Base-by-base conservation (phyloP, 2,797 vertebrate genomes). In the Dallia pectoralis region DNA sequence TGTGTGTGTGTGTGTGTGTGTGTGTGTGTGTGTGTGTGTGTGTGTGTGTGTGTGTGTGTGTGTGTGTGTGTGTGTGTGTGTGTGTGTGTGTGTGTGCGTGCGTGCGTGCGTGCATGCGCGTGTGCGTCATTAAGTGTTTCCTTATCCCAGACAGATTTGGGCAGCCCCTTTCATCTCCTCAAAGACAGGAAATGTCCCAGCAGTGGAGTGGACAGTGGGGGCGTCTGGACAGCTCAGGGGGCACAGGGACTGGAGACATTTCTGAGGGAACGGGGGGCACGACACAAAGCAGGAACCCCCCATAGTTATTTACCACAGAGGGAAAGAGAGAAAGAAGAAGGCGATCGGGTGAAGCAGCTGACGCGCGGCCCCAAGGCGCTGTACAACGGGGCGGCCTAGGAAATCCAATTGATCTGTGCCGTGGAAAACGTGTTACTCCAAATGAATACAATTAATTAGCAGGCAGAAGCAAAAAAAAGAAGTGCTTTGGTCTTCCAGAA, bases 131-230 rank as follows among this genome's bases (percentile, higher is more conserved):
- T 75, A 81, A 78, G 70, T 77, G 72, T 61, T 73, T 82, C 77
- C 72, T 82, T 74, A 69, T 76, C 77, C 49, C 69, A 83, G 66
- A 69, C 74, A 71, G 75, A 65, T 65, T 51, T 79, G 69, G 73
- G 78, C 69, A 70, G 76, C 47, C 74, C 72, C 65, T 83, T 69
- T 81, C 75, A 80, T 77, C 70, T 78, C 65, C 72, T 70, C 66
- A 85, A 81, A 79, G 74, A 74, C 77, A 79, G 76, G 69, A 85
- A 85, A 59, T 72, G 53, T 72, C 71, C 25, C 70, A 69, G 69
- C 47, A 62, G 63, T 74, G 68, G 47, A 49, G 22, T 67, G 53
- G 70, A 68, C 70, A 36, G 25, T 33, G 18, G 16, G 29, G 8
- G 59, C 2, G 65, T 29, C 18, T 32, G 61, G 11, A 62, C 3